Evolutionary conservation across 2,113 vertebrate genomes (phyloP), one percentile per base, ranked within the genome.

Genomic region (Patagioenas fasciata): DNA sequence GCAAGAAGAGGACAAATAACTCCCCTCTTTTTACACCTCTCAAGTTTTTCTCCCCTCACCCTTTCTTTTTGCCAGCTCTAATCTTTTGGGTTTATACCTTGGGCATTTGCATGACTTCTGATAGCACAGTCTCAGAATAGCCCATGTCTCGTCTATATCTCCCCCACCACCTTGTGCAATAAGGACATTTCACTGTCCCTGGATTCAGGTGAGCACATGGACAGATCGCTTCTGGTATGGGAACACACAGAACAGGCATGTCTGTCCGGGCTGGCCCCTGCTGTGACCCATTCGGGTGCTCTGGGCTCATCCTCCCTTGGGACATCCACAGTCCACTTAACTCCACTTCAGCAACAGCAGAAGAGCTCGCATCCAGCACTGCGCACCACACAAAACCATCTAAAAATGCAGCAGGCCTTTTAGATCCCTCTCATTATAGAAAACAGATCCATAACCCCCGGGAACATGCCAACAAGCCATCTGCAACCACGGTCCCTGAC

Each of bases 401-500:
- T 56, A 3, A 79, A 91, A 80, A 60, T 3, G 15, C 80, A 85
- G 75, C 57, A 77, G 66, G 58, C 32, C 40, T 85, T 88, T 72
- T 10, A 77, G 80, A 13, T 83, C 71, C 54, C 62, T 83, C 72
- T 80, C 62, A 51, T 64, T 75, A 80, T 88, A 32, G 50, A 44
- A 44, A 82, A 69, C 15, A 51, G 38, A 69, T 31, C 29, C 5
- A 5, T 38, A 29, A 2, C 32, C 62, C 19, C 53, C 9, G 9
- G 57, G 54, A 93, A 88, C 11, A 13, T 0, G 0, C 19, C 0
- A 1, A 47, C 29, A n/a, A 77, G 10, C 51, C 58, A 57, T 13
- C 44, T 5, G 0, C 58, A 73, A 8, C 65, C n/a, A 16, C 0
- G 5, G 20, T 64, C 32, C 54, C 69, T 1, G 0, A 8, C 0